Percentiles rank a stretch among this genome's conserved stretches.
phyloP scores from a whole-genome alignment of 2,797 vertebrate species.

The Eidolon dupreanum region DNA sequence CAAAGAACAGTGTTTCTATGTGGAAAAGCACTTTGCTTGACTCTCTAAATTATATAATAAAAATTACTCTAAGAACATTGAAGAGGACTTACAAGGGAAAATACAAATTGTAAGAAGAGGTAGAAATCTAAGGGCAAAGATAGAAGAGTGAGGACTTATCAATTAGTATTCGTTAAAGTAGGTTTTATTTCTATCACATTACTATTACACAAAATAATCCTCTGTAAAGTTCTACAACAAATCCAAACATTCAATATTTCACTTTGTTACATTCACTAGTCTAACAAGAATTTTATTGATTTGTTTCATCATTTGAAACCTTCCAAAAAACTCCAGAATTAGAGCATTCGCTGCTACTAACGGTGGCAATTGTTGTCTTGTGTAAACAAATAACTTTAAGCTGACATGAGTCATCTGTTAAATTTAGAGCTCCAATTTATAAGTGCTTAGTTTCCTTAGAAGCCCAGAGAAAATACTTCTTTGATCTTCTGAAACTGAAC shows the following conservation, averaged over 20 bases:
- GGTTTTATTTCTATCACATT: not conserved
- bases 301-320: constrained; percentile 60
- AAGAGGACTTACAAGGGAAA: not conserved
- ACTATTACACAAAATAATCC: not conserved
- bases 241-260: not conserved
- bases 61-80: not conserved
- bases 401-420: not conserved
- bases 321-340: not conserved
- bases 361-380: not conserved
- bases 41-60: not conserved
- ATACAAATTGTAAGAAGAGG: not conserved
- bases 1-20: not conserved
- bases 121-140: not conserved
- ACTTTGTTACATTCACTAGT: not conserved
- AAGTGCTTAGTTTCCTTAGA: not conserved
- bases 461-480: not conserved
- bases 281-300: constrained; percentile 45
- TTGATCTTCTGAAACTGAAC: not conserved
- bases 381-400: not conserved
- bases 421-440: not conserved
- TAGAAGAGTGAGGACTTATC: not conserved
- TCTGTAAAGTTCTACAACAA: not conserved
- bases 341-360: not conserved
- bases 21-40: not conserved
- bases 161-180: not conserved